Base-by-base conservation (phyloP, 37 sponge, comb jelly and placozoan genomes). In the Corticium candelabrum region DNA sequence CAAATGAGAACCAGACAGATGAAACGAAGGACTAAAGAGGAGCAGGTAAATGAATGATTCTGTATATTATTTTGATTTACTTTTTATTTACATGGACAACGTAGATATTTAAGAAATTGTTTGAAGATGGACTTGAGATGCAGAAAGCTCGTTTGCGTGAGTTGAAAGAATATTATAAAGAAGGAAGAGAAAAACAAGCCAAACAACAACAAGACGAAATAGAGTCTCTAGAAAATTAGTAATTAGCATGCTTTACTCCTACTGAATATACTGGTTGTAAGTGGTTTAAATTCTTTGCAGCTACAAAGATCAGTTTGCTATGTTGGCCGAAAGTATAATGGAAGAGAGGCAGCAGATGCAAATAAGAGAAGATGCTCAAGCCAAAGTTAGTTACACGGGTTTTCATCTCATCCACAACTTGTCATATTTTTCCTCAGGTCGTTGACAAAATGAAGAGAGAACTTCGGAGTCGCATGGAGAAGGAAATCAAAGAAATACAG, bases 211-310 rank as follows among this genome's bases (percentile, higher is more conserved):
- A 40, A 7, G 76, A 83, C 3, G 68, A 83, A 27, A 72, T 89
- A 31, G 87, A 89, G 57, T 79, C 87, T 15, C 73, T 89, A 81
- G 90, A 89, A 76, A 88, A 88, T 37, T 86, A 78, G 87, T 86
- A 86, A 50, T 11, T 21, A 27, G 11, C 62, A 50, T 27, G 62
- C 21, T 27, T 27, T 50, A 27, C 62, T 27, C 21, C 11, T 11
- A 21, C 15, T 50, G 21, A 11, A 50, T 50, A 50, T 50, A 50
- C 62, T 27, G 11, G 11, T 50, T 50, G 15, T n/a, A n/a, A n/a
- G n/a, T n/a, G n/a, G n/a, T n/a, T n/a, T n/a, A n/a, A n/a, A n/a
- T n/a, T n/a, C 21, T 33, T 40, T 80, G 34, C 41, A 85, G 85
- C 43, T 89, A 89, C 57, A 71, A 78, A 40, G 90, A 89, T 62